Evolutionary conservation across 2,888 invertebrate species (phyloP).

Genomic region (Mactromeris polynyma): DNA sequence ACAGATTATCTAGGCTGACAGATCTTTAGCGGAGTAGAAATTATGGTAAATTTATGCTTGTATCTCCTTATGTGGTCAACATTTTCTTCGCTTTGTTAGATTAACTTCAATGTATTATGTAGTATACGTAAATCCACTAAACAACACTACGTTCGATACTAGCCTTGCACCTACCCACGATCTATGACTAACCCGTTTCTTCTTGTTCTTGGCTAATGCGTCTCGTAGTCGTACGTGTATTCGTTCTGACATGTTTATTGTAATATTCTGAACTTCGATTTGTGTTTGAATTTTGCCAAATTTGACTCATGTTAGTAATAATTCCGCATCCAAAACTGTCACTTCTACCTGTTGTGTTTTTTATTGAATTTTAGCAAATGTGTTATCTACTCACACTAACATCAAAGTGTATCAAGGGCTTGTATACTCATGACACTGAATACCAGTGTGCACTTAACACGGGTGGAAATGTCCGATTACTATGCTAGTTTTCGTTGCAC

Average conservation of each 20-base stretch:
- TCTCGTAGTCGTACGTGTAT: neutral
- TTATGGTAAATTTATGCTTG: conserved; percentile 1
- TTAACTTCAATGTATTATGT: neutral
- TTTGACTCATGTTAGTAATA: too few species aligned
- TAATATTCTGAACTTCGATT: too few species aligned
- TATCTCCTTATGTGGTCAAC: neutral
- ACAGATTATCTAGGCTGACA: conserved; percentile 18
- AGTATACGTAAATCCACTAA: neutral
- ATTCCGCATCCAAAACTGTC: too few species aligned
- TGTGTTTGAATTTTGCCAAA: too few species aligned
- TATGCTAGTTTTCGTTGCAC: too few species aligned
- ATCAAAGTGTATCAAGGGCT: too few species aligned
- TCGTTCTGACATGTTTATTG: neutral
- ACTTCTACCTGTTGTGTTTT: too few species aligned
- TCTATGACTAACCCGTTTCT: neutral
- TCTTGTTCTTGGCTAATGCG: neutral
- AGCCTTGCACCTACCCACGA: neutral
- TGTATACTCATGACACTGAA: too few species aligned
- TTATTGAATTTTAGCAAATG: too few species aligned
- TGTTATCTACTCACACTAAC: too few species aligned
- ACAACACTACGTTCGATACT: neutral
- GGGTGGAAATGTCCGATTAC: too few species aligned
- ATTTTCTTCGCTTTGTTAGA: neutral
- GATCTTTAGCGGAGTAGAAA: neutral
- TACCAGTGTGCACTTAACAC: too few species aligned